Conservation (phyloP, 2,113 vertebrate species). For the Protomyctophum bolini region DNA sequence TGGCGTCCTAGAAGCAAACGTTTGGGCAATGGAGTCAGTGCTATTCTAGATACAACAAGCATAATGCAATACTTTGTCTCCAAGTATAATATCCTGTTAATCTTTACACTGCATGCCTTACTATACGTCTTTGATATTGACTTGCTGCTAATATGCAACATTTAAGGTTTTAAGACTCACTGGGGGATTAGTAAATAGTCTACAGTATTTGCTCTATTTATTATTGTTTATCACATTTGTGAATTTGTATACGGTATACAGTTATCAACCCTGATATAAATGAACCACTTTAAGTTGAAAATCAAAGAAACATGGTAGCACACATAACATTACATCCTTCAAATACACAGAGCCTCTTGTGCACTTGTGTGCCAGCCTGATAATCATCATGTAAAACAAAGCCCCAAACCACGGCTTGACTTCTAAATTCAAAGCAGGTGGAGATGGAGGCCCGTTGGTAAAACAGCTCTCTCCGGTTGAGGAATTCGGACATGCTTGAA, state of each 20-base stretch:
- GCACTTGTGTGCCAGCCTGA: background rate
- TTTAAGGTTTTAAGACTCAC: background rate
- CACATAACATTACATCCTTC: background rate
- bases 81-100: conserved; percentile 3
- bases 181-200: background rate
- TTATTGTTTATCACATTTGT: background rate
- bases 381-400: background rate
- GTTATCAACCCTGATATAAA: background rate
- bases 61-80: conserved; percentile 40
- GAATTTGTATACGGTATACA: background rate
- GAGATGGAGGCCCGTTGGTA: background rate
- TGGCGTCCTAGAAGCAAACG: conserved; percentile 52
- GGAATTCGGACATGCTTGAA: conserved; percentile 13
- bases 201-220: background rate
- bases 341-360: background rate
- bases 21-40: conserved; percentile 59
- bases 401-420: background rate
- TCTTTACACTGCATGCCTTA: background rate
- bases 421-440: background rate
- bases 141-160: conserved; percentile 3
- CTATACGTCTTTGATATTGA: background rate
- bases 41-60: conserved; percentile 17
- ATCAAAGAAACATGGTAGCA: background rate
- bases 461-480: conserved; percentile 1
- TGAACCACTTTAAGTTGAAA: no score